Evolutionary conservation across 2,888 invertebrate genomes (phyloP).

Genomic region (Drosophila bunnanda): DNA sequence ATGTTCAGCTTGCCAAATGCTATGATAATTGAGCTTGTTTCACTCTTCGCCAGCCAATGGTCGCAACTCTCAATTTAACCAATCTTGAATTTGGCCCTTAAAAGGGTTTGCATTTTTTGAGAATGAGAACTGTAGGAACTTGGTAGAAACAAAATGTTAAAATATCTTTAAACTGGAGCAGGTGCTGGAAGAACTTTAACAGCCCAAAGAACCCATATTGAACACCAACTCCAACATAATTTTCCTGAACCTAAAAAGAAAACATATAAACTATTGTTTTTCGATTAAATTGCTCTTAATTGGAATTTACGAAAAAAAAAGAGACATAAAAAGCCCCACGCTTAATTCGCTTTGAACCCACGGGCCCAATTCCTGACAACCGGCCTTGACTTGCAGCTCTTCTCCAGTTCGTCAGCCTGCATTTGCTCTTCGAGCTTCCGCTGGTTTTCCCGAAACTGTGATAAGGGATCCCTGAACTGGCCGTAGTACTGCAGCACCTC

Average conservation of each 20-base stretch:
- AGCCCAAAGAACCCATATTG: too few species aligned
- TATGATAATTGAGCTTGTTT: conserved; percentile 29
- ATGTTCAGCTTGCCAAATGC: conserved; percentile 21
- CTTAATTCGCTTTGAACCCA: conserved; percentile 85
- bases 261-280: background rate
- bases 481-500: conserved; percentile 96
- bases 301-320: conserved; percentile 21
- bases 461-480: conserved; percentile 96
- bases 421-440: conserved; percentile 89
- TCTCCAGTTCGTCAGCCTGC: conserved; percentile 86
- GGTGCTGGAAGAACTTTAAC: too few species aligned
- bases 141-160: too few species aligned
- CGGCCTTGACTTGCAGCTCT: conserved; percentile 85
- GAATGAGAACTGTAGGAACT: too few species aligned
- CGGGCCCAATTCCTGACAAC: conserved; percentile 88
- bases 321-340: conserved; percentile 17
- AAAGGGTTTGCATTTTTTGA: too few species aligned
- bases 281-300: background rate
- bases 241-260: too few species aligned
- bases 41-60: background rate
- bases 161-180: too few species aligned
- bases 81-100: background rate
- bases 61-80: background rate
- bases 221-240: too few species aligned
- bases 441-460: conserved; percentile 96